These are phyloP conservation scores for Caenorhabditis sulstoni DNA, from an alignment of 2,888 invertebrate genomes.

Conservation along the genomic window DNA sequence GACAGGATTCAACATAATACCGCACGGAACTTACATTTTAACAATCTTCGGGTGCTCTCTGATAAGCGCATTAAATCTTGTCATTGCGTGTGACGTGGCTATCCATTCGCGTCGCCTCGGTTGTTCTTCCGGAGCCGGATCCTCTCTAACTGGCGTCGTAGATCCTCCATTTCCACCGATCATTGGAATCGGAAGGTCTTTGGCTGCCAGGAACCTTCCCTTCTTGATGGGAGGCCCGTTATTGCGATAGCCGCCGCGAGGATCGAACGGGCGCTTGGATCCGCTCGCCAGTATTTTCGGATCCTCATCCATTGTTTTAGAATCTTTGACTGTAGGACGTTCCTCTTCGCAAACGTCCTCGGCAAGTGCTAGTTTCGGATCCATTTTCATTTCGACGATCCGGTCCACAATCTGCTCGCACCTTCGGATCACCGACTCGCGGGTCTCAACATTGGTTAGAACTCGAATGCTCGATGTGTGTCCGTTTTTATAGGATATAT, in stretches of 20 bases:
- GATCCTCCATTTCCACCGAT: neutral
- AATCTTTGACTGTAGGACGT: neutral
- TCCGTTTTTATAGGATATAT: constrained; percentile 30
- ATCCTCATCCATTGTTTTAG: constrained; percentile 6
- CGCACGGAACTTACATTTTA: constrained; percentile 35
- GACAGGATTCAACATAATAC: neutral
- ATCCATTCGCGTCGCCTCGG: constrained; percentile 29
- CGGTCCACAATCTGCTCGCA: constrained; percentile 52
- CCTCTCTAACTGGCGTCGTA: constrained; percentile 5
- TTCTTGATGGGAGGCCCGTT: constrained; percentile 41
- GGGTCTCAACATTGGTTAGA: constrained; percentile 32
- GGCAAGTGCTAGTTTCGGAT: constrained; percentile 24
- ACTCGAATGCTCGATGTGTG: constrained; percentile 30
- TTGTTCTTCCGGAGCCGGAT: neutral
- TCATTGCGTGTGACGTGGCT: constrained; percentile 39
- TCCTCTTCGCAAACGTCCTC: constrained; percentile 58
- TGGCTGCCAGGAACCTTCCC: constrained; percentile 31
- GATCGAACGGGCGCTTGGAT: constrained; percentile 11
- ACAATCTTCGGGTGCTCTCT: constrained; percentile 51
- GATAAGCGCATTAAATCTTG: constrained; percentile 39
- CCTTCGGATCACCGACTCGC: constrained; percentile 43
- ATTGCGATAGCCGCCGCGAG: neutral
- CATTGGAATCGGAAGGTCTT: constrained; percentile 38
- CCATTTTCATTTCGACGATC: constrained; percentile 39
- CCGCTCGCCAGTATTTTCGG: constrained; percentile 5